A percentile compares a stretch with the other conserved stretches of the same genome.
These are phyloP conservation scores for Tethya wilhelma DNA, from an alignment of 37 sponge, comb jelly and placozoan species.

Conservation along the genomic window DNA sequence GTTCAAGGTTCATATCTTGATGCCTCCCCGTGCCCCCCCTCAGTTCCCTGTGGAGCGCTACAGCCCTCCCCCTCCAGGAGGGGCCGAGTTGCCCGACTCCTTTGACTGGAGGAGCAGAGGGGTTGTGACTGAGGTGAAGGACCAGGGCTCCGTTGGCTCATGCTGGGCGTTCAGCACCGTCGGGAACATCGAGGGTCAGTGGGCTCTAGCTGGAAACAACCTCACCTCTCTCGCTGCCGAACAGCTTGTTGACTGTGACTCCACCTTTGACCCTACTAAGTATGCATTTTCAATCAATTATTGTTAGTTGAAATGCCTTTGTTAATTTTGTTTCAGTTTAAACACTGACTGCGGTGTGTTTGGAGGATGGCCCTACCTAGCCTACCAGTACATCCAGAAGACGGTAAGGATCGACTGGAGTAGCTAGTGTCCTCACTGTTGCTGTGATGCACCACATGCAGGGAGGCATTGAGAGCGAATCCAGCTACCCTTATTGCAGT, in stretches of 20 bases:
- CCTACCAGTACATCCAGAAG: conserved; percentile 67
- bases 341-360: conserved; percentile 85
- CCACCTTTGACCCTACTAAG: conserved; percentile 61
- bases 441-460: background rate
- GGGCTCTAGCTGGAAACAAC: conserved; percentile 61
- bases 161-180: conserved; percentile 92
- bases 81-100: background rate
- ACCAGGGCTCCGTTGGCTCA: conserved; percentile 79
- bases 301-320: background rate
- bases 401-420: conserved; percentile 22
- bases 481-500: conserved; percentile 81
- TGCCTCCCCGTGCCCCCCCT: conserved; percentile 46
- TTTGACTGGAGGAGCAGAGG: conserved; percentile 82
- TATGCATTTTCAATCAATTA: background rate
- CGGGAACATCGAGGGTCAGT: conserved; percentile 85
- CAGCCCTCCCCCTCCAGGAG: background rate
- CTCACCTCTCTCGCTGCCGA: conserved; percentile 68
- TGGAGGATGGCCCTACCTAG: conserved; percentile 95
- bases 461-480: conserved; percentile 80
- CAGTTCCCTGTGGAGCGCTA: background rate
- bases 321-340: conserved; percentile 17
- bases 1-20: conserved; percentile 63
- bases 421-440: background rate
- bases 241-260: conserved; percentile 89
- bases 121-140: conserved; percentile 76